A percentile compares a stretch with the other conserved stretches of the same genome.
Conservation (phyloP, 1,140 invertebrate species). For the Pogonus chalceus region DNA sequence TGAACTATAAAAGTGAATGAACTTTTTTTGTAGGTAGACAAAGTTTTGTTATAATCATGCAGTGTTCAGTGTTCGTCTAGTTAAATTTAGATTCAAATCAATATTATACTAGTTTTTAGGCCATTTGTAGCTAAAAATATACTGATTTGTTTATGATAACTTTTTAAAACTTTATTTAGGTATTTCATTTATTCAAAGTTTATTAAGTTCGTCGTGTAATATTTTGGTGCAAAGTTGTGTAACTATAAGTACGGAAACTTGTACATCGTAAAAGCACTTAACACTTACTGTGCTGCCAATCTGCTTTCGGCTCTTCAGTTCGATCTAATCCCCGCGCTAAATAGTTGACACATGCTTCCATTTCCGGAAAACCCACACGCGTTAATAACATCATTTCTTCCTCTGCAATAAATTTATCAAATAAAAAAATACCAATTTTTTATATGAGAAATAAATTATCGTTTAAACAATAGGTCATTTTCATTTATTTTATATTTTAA, state of each 20-base stretch:
- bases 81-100: no score
- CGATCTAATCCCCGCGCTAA: slow-evolving; percentile 52
- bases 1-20: no score
- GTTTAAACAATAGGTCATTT: slow-evolving; percentile 1
- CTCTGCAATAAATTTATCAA: slow-evolving; percentile 40
- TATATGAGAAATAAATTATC: slow-evolving; percentile 8
- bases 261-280: slow-evolving; percentile 19
- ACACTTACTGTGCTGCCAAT: slow-evolving; percentile 73
- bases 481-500: slow-evolving; percentile 9
- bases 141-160: no score
- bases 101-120: no score
- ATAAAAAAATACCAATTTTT: neutral
- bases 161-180: no score
- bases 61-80: no score
- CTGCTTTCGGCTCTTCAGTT: slow-evolving; percentile 56
- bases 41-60: no score
- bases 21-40: no score
- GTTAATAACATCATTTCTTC: slow-evolving; percentile 56
- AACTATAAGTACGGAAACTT: slow-evolving; percentile 5
- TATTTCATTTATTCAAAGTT: no score
- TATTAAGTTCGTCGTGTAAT: no score
- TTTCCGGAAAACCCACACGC: slow-evolving; percentile 55
- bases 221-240: neutral
- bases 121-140: no score
- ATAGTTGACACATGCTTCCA: slow-evolving; percentile 65